Conservation (phyloP, 2,888 invertebrate genomes). For the Callosobruchus maculatus region DNA sequence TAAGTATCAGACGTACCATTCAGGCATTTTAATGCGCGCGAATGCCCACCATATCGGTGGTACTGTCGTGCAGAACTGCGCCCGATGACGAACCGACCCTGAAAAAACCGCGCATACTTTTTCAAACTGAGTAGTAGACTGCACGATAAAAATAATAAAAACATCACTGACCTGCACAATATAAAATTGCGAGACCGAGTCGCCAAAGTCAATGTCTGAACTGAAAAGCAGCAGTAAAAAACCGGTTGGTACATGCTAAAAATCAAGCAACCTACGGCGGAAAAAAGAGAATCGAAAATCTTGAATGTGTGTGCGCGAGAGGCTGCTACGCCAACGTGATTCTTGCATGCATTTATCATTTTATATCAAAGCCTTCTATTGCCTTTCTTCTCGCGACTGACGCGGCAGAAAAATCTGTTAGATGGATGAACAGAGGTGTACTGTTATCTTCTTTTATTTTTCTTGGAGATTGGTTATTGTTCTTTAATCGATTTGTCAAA, state of each 20-base stretch:
- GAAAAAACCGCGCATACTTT: slow-evolving; percentile 27
- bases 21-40: neutral
- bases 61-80: neutral
- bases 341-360: slow-evolving; percentile 22
- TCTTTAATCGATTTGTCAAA: slow-evolving; percentile 4
- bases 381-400: neutral
- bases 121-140: slow-evolving; percentile 37
- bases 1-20: neutral
- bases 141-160: slow-evolving; percentile 48
- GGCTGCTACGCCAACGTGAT: slow-evolving; percentile 27
- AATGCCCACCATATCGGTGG: neutral
- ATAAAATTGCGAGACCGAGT: slow-evolving; percentile 41
- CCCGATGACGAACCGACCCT: neutral
- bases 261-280: slow-evolving; percentile 37
- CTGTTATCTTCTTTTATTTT: neutral
- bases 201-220: slow-evolving; percentile 35
- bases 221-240: slow-evolving; percentile 43
- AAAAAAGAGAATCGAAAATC: slow-evolving; percentile 36
- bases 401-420: neutral
- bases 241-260: slow-evolving; percentile 41
- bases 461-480: neutral
- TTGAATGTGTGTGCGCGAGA: slow-evolving; percentile 17
- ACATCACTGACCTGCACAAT: slow-evolving; percentile 48
- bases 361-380: slow-evolving; percentile 16
- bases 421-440: neutral